A percentile compares a stretch with the other conserved stretches of the same genome.
Conservation (phyloP, 2,113 vertebrate species). For the Callithrix jacchus region DNA sequence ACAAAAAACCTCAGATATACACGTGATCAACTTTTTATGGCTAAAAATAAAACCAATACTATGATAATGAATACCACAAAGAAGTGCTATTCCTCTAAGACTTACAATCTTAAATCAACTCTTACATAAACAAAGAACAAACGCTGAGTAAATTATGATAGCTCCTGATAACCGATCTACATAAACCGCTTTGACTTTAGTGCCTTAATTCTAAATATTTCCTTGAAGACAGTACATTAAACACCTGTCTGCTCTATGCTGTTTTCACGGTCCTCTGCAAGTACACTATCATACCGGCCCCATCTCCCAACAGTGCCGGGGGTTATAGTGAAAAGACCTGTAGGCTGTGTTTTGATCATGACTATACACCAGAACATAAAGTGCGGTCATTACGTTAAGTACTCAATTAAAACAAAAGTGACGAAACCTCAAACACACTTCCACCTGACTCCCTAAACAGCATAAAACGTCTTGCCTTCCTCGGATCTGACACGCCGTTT, state of each 20-base stretch:
- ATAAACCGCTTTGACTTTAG: background rate
- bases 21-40: background rate
- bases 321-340: too few relatives aligned
- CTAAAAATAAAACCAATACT: background rate
- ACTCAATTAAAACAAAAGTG: background rate
- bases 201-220: background rate
- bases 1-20: background rate
- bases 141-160: background rate
- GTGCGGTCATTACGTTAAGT: background rate
- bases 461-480: slow-evolving; percentile 47
- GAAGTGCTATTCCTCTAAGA: background rate
- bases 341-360: background rate
- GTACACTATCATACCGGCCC: background rate
- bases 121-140: background rate
- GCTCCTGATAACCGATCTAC: background rate
- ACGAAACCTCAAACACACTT: background rate
- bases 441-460: background rate
- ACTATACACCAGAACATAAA: background rate
- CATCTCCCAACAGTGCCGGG: background rate
- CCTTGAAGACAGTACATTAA: background rate
- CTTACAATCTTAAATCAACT: background rate
- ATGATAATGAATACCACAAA: background rate
- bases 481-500: background rate
- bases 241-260: background rate
- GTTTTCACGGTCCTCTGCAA: accelerated